A percentile compares a stretch with the other conserved stretches of the same genome.
Evolutionary conservation across 2,888 invertebrate species (phyloP).

Genomic region (Alentia gelatinosa): DNA sequence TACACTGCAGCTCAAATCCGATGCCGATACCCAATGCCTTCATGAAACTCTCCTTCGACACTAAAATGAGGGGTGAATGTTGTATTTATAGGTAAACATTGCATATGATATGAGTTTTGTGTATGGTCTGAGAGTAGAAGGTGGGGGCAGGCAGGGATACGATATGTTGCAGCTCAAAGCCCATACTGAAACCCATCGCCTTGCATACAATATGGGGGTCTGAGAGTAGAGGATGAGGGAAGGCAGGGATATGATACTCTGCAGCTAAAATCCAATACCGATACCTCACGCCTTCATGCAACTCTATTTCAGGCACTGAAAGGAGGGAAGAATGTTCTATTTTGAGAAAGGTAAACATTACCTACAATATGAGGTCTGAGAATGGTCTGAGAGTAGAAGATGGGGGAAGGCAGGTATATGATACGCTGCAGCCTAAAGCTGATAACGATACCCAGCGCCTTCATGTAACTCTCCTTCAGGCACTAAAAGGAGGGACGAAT

Average conservation of each 20-base stretch:
- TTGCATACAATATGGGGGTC: slow-evolving; percentile 92
- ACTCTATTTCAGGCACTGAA: slow-evolving; percentile 93
- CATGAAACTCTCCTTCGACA: slow-evolving; percentile 95
- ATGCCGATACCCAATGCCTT: slow-evolving; percentile 95
- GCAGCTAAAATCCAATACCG: slow-evolving; percentile 90
- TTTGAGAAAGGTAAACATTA: too few relatives aligned
- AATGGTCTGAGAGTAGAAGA: too few relatives aligned
- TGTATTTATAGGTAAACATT: too few relatives aligned
- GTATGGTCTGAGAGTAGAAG: too few relatives aligned
- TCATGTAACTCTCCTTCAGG: slow-evolving; percentile 95
- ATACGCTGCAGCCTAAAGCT: slow-evolving; percentile 88
- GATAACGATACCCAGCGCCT: slow-evolving; percentile 93
- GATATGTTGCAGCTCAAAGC: slow-evolving; percentile 88
- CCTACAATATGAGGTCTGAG: too few relatives aligned
- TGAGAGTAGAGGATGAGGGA: too few relatives aligned
- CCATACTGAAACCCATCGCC: slow-evolving; percentile 92
- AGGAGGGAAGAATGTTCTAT: slow-evolving; percentile 61
- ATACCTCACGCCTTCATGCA: slow-evolving; percentile 94
- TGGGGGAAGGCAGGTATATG: too few relatives aligned
- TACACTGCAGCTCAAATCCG: slow-evolving; percentile 87
- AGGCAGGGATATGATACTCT: too few relatives aligned
- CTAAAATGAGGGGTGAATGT: slow-evolving; percentile 80
- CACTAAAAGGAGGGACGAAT: slow-evolving; percentile 83
- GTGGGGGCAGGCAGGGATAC: too few relatives aligned
- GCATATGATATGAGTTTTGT: too few relatives aligned